These are phyloP conservation scores for Archaeoteleia sp. DNA, from an alignment of 2,888 invertebrate genomes.

Conservation along the genomic window DNA sequence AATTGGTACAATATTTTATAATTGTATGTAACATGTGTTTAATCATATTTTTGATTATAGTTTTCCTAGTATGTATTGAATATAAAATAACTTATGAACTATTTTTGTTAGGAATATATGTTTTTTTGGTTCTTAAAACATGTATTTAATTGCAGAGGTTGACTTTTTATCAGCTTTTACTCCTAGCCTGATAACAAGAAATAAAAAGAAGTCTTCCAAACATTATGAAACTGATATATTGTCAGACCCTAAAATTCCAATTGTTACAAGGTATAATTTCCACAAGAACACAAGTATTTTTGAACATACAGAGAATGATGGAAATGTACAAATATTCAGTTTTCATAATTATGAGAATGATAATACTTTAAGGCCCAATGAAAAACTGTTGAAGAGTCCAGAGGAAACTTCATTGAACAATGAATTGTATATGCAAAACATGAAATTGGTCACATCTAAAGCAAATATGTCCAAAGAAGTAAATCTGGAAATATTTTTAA, in stretches of 20 bases:
- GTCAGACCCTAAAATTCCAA: conserved; percentile 66
- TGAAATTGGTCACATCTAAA: not conserved
- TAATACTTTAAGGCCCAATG: not conserved
- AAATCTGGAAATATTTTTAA: conserved; percentile 5
- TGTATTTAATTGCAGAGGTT: too few relatives aligned
- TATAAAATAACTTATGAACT: too few relatives aligned
- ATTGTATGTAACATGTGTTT: too few relatives aligned
- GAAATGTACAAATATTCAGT: conserved; percentile 16
- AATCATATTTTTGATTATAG: too few relatives aligned
- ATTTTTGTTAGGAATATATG: too few relatives aligned
- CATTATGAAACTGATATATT: conserved; percentile 59
- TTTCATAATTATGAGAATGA: not conserved
- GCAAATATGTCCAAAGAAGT: too few relatives aligned
- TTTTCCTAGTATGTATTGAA: too few relatives aligned
- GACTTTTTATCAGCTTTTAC: too few relatives aligned
- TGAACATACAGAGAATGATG: conserved; percentile 41
- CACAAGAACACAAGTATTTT: conserved; percentile 54
- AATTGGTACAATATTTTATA: too few relatives aligned
- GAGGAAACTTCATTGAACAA: not conserved
- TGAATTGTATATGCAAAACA: not conserved
- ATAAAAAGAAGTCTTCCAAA: conserved; percentile 1
- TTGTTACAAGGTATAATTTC: conserved; percentile 66
- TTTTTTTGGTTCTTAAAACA: too few relatives aligned
- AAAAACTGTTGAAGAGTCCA: not conserved
- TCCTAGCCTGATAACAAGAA: not conserved